Evolutionary conservation across 1,140 invertebrate genomes (phyloP), one percentile per base, ranked within the genome.

Genomic region (Macrobrachium nipponense): DNA sequence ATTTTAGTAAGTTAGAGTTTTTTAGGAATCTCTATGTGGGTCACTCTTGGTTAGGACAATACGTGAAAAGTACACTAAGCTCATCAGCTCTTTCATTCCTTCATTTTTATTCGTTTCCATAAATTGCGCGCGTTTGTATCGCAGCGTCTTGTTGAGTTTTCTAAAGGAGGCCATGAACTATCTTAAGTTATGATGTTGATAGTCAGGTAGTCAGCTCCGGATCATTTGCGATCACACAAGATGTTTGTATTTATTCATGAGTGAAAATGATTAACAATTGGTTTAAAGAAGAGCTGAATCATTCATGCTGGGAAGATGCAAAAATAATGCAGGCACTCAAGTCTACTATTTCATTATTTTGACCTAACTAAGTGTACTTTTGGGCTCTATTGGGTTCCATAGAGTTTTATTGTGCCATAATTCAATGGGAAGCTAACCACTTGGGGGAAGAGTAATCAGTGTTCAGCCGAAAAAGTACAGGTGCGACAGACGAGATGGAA

Each of bases 331-430:
- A 20, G 44, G 18, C n/a, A 51, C 17, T 60, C 23, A 20, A 23
- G 23, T 60, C 20, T 51, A 17, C 14, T 18, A 12, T 58, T 51
- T 20, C 58, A 27, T 60, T 70, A 68, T 72, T 27, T n/a, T 18
- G 72, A 61, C 73, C 68, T 68, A 64, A 15, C 83, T 72, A 64
- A 43, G 60, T 66, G 59, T 6, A 80, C 17, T 72, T 72, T n/a
- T 36, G 70, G 27, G 59, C 66, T 78, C 23, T 12, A n/a, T 5
- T 43, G 27, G 36, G 23, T 51, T 68, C 66, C 77, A 23, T 72
- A 80, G 60, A 72, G 58, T 80, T 72, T 86, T 86, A 80, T 86
- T 80, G 83, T 86, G 83, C 83, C 83, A 86, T 86, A 86, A 77
- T 86, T 84, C 64, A 77, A 8, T n/a, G 66, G 82, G 73, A 68